Evolutionary conservation across 1,140 invertebrate genomes (phyloP), one percentile per base, ranked within the genome.

Genomic region (Bombyx mori): DNA sequence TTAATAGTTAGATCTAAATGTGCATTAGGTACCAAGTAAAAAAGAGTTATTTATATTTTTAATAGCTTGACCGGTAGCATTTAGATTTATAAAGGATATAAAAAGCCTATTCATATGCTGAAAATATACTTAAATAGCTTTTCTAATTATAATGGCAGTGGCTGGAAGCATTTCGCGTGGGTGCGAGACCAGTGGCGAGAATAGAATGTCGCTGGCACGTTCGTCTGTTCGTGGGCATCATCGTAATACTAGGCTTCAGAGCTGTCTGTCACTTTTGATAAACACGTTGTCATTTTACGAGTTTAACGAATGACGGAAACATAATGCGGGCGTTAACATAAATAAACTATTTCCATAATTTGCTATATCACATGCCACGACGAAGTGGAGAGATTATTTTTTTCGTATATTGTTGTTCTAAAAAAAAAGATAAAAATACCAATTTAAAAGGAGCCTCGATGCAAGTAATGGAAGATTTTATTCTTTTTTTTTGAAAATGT

Each of bases 81-180:
- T 4, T 53, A 45, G 9, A 12, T 9, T 35, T n/a, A n/a, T 10
- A 48, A 35, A 42, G 51, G 53, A 47, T 8, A 47, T 12, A 12
- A 47, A 9, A 35, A 58, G 42, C 48, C 42, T 52, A 35, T 63
- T 64, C 42, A 54, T 46, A 44, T 55, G 54, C 65, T 58, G 51
- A 51, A 62, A 71, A 72, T 79, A 82, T 69, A 71, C 76, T 73
- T 77, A 57, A 73, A 72, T 74, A 63, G 66, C 65, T 80, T 76
- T 83, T 84, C 81, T 86, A 84, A 86, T 83, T 82, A 82, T 86
- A 86, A 76, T 76, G 75, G 67, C 75, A 78, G 79, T 82, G 73
- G 80, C 79, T 84, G 83, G 82, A 84, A 86, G 81, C 77, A 83
- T 78, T 82, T 83, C 63, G 77, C 78, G 83, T 86, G 69, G 83